Conservation (phyloP, 1,140 invertebrate species). For the Paralvinella palmiformis region DNA sequence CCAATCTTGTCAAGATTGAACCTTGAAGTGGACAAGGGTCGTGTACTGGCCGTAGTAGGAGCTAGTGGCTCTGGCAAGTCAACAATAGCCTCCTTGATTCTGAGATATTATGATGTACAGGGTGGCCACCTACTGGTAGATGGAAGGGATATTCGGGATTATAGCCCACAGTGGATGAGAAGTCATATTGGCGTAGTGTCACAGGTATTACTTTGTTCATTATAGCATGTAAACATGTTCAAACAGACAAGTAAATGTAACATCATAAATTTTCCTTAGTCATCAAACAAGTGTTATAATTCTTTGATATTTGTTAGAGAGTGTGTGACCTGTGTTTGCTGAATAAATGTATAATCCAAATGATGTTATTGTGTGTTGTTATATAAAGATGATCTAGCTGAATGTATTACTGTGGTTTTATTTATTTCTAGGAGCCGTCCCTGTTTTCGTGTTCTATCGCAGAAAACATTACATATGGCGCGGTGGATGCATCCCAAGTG, state of each 20-base stretch:
- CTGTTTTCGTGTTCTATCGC: constrained; percentile 50
- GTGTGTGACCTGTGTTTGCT: neutral
- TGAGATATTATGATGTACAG: constrained; percentile 51
- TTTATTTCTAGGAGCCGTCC: constrained; percentile 46
- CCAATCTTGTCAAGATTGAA: constrained; percentile 52
- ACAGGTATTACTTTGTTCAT: constrained; percentile 41
- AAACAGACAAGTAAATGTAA: no score
- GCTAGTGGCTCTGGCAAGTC: constrained; percentile 55
- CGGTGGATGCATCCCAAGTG: constrained; percentile 35
- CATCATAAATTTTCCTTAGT: no score
- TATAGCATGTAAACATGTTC: no score
- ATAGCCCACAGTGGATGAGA: constrained; percentile 49
- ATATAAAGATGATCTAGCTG: neutral
- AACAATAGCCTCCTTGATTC: constrained; percentile 49
- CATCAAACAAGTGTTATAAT: no score
- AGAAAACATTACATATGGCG: constrained; percentile 54
- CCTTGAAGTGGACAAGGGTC: constrained; percentile 44
- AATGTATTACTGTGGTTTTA: constrained; percentile 4
- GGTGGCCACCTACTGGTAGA: no score
- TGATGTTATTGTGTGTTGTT: neutral
- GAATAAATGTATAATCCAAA: neutral
- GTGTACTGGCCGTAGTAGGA: constrained; percentile 53
- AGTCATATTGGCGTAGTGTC: constrained; percentile 48
- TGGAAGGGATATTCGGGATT: constrained; percentile 40
- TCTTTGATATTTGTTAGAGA: no score